phyloP scores from a whole-genome alignment of 2,888 invertebrate genomes.

The Drosophila lutescens region DNA sequence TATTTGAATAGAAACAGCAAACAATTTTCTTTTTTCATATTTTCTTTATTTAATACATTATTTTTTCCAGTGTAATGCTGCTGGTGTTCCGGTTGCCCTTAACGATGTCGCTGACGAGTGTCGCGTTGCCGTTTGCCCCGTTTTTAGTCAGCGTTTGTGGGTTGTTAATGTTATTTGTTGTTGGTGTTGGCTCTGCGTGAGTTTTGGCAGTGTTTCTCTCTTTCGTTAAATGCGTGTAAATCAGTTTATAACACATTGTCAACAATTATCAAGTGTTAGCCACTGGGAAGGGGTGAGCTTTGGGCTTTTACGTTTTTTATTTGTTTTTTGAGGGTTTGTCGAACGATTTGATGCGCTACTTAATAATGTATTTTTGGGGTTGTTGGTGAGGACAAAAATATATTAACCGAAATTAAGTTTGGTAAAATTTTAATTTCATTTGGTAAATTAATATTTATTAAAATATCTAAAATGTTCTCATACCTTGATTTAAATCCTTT shows the following conservation, averaged over 20 bases:
- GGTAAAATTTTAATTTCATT: too few relatives aligned
- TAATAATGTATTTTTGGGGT: background rate
- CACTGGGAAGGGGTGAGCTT: slow-evolving; percentile 35
- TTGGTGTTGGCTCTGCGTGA: slow-evolving; percentile 73
- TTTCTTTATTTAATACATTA: too few relatives aligned
- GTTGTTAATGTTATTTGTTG: slow-evolving; percentile 51
- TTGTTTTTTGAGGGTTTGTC: background rate
- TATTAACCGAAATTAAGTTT: too few relatives aligned
- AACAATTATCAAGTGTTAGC: slow-evolving; percentile 74
- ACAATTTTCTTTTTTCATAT: too few relatives aligned
- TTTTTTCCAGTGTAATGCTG: slow-evolving; percentile 11
- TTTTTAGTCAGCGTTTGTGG: slow-evolving; percentile 69
- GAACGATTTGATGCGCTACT: slow-evolving; percentile 5
- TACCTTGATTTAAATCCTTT: background rate
- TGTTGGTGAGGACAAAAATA: background rate
- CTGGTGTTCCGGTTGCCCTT: slow-evolving; percentile 35
- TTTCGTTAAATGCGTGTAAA: slow-evolving; percentile 77
- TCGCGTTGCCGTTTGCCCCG: slow-evolving; percentile 49
- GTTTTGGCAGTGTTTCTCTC: slow-evolving; percentile 76
- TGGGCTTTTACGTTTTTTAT: slow-evolving; percentile 13
- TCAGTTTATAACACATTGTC: slow-evolving; percentile 80
- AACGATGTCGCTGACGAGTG: slow-evolving; percentile 60
- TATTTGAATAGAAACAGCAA: too few relatives aligned
- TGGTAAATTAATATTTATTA: background rate
- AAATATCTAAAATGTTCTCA: background rate